Conservation (phyloP, 2,113 vertebrate genomes). For the Cephalopterus ornatus region DNA sequence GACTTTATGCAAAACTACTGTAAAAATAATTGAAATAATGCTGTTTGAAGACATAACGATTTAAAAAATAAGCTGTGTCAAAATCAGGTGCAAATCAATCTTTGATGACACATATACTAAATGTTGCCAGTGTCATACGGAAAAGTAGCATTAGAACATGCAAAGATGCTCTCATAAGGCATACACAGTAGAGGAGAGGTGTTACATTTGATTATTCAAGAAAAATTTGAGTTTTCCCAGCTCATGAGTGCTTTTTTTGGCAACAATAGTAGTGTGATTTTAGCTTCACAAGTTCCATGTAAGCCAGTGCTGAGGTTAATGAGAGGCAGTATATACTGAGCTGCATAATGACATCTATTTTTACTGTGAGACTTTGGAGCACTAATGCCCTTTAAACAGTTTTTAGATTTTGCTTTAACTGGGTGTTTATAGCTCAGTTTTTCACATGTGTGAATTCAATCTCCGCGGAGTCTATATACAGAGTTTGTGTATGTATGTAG, state of each 20-base stretch:
- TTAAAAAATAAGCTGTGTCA: neutral
- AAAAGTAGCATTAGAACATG: neutral
- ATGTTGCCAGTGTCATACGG: neutral
- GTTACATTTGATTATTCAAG: neutral
- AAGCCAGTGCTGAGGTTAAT: neutral
- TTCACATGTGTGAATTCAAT: neutral
- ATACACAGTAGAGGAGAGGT: neutral
- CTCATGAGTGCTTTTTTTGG: neutral
- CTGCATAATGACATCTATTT: conserved; percentile 24
- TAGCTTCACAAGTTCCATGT: neutral
- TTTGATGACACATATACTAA: neutral
- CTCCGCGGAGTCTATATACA: neutral
- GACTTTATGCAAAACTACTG: neutral
- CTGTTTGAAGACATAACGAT: neutral
- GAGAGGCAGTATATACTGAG: neutral
- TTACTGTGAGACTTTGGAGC: neutral
- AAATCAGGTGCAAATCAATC: neutral
- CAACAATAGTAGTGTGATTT: neutral
- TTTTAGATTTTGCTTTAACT: conserved; percentile 21
- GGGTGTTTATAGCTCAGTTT: neutral
- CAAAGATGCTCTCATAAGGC: neutral
- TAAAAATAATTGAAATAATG: neutral
- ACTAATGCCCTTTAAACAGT: conserved; percentile 10
- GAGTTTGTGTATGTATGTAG: neutral
- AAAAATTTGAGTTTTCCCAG: neutral